Base-by-base conservation (phyloP, 2,888 invertebrate genomes). In the Aphidoletes aphidimyza region DNA sequence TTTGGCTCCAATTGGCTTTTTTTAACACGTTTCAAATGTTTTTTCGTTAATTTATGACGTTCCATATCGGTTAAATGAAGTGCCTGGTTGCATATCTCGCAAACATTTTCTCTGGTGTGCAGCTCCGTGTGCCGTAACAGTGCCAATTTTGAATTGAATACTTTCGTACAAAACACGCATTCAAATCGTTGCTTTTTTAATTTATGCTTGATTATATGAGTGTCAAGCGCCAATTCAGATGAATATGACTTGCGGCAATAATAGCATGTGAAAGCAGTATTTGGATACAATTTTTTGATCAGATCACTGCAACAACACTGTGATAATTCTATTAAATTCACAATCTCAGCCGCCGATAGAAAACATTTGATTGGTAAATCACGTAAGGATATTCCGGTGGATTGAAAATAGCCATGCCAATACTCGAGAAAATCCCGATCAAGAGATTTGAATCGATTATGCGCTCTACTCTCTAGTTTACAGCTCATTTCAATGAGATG, bases 321-420 rank as follows among this genome's bases (percentile, higher is more conserved):
- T 37, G 37, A 37, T 81, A 81, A 22, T n/a, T 81, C 81, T 6
- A 19, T 8, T n/a, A 81, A n/a, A 9, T 19, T 37, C 22, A 37
- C 0, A n/a, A 81, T 9, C 0, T 81, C 81, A 8, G 6, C 0
- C 0, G 81, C 37, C 9, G 37, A 37, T 8, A 81, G 5, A 37
- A 81, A 81, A 81, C n/a, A 81, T 81, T 37, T 81, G 14, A 81
- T 81, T n/a, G 81, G 37, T n/a, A 81, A 19, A n/a, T 37, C 22
- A 8, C 14, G 36, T 0, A 37, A 36, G n/a, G 0, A 0, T 6
- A 5, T 3, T 2, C 81, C 81, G 11, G 81, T 81, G 6, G 81
- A 81, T 30, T 22, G 19, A 22, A 81, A 81, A 37, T 81, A 81
- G 1, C 37, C 37, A 22, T 81, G 81, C 81, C 81, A 81, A 81